Evolutionary conservation across 2,113 vertebrate species (phyloP).

Genomic region (Myxocyprinus asiaticus): DNA sequence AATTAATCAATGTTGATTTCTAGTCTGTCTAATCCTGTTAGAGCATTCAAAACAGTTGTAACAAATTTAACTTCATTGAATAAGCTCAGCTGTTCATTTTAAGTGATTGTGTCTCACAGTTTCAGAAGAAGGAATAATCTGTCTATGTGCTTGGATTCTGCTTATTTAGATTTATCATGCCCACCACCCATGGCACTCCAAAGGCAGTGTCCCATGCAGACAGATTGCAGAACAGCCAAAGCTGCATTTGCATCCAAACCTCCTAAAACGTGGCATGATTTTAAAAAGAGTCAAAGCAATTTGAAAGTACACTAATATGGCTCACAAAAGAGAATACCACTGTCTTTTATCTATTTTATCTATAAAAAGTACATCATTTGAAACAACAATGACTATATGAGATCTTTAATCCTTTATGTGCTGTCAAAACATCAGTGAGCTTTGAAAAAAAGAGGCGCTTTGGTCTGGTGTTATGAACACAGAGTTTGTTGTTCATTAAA

Average conservation of each 20-base stretch:
- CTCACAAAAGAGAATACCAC: conserved; percentile 14
- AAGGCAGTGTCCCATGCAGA: conserved; percentile 41
- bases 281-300: neutral
- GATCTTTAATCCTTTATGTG: conserved; percentile 2
- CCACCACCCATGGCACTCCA: conserved; percentile 44
- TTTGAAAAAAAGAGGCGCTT: neutral
- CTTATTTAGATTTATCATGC: conserved; percentile 43
- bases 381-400: conserved; percentile 30
- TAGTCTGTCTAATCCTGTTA: neutral
- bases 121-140: conserved; percentile 46
- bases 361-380: conserved; percentile 1
- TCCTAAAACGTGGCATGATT: conserved; percentile 35
- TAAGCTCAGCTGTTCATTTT: conserved; percentile 37
- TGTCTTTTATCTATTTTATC: conserved; percentile 40
- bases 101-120: conserved; percentile 44
- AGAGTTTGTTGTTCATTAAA: conserved; percentile 4
- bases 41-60: conserved; percentile 33
- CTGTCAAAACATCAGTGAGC: conserved; percentile 37
- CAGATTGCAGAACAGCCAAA: conserved; percentile 56
- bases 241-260: conserved; percentile 49
- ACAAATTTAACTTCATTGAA: conserved; percentile 33
- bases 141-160: conserved; percentile 51
- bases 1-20: neutral
- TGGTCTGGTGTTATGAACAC: neutral
- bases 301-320: neutral